Percentiles rank a stretch among this genome's conserved stretches.
Conservation (phyloP, 2,888 invertebrate genomes). For the Dioctria linearis region DNA sequence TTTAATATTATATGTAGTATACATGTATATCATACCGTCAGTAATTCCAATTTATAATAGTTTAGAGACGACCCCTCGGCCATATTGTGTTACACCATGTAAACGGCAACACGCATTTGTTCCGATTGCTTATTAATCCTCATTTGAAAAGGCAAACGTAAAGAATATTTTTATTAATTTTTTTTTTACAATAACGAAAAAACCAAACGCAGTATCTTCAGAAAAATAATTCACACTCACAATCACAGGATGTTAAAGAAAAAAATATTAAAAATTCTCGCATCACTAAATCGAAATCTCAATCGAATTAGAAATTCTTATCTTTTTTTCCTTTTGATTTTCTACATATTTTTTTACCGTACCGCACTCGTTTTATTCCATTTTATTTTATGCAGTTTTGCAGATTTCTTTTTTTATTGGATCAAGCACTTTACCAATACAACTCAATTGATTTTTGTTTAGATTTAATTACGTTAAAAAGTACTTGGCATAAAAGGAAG, state of each 20-base stretch:
- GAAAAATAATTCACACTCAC: conserved; percentile 18
- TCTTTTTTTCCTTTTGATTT: conserved; percentile 6
- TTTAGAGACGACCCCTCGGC: conserved; percentile 71
- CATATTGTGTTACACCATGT: conserved; percentile 72
- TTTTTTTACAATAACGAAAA: neutral
- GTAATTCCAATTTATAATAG: conserved; percentile 71
- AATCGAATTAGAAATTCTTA: neutral
- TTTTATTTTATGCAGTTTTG: neutral
- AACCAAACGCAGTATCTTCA: conserved; percentile 17
- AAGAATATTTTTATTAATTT: neutral
- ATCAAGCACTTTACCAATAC: neutral
- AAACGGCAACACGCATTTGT: conserved; percentile 71
- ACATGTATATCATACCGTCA: conserved; percentile 68
- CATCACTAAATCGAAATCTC: conserved; percentile 22
- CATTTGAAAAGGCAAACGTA: conserved; percentile 61
- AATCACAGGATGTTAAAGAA: conserved; percentile 46
- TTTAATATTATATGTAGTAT: no score
- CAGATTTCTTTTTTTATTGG: neutral
- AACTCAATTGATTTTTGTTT: conserved; percentile 1
- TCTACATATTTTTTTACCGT: neutral
- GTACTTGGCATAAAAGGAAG: neutral
- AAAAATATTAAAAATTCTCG: neutral
- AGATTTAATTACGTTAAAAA: conserved; percentile 12
- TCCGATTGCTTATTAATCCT: conserved; percentile 69
- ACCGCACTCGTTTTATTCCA: conserved; percentile 14